Percentiles rank a stretch among this genome's conserved stretches.
Evolutionary conservation across 2,888 invertebrate genomes (phyloP).

Genomic region (Drosophila rubida): DNA sequence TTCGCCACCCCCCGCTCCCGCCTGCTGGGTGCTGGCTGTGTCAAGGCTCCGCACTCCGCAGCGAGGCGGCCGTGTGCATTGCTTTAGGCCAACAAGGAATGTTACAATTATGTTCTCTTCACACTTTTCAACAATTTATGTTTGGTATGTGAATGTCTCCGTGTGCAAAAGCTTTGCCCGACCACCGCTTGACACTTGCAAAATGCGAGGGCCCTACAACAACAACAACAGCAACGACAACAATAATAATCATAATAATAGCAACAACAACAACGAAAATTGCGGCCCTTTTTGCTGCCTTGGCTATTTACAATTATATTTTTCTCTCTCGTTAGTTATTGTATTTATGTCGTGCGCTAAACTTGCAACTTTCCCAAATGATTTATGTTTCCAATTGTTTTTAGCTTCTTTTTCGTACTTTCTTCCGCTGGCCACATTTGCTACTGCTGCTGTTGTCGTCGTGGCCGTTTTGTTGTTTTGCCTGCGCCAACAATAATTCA

Average conservation of each 20-base stretch:
- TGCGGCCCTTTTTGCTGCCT: constrained; percentile 49
- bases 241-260: constrained; percentile 1
- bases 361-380: constrained; percentile 78
- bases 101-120: constrained; percentile 81
- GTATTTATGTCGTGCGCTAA: constrained; percentile 77
- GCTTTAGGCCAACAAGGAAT: constrained; percentile 80
- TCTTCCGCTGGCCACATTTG: constrained; percentile 5
- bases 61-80: constrained; percentile 63
- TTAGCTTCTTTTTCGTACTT: constrained; percentile 42
- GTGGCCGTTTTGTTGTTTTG: constrained; percentile 16
- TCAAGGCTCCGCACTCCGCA: constrained; percentile 10
- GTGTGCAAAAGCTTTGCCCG: constrained; percentile 46
- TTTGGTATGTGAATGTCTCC: constrained; percentile 78
- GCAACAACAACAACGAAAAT: constrained; percentile 24
- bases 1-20: no score
- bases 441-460: constrained; percentile 15
- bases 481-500: constrained; percentile 75
- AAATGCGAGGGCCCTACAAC: constrained; percentile 33
- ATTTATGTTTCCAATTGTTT: constrained; percentile 80
- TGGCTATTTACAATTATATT: constrained; percentile 78
- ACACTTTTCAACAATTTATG: constrained; percentile 80
- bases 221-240: constrained; percentile 18
- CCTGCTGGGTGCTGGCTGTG: constrained; percentile 37
- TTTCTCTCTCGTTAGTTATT: constrained; percentile 79
- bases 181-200: constrained; percentile 73